A percentile compares a stretch with the other conserved stretches of the same genome.
phyloP scores from a whole-genome alignment of 92 coral and sea anemone species.

The Muricea muricata region DNA sequence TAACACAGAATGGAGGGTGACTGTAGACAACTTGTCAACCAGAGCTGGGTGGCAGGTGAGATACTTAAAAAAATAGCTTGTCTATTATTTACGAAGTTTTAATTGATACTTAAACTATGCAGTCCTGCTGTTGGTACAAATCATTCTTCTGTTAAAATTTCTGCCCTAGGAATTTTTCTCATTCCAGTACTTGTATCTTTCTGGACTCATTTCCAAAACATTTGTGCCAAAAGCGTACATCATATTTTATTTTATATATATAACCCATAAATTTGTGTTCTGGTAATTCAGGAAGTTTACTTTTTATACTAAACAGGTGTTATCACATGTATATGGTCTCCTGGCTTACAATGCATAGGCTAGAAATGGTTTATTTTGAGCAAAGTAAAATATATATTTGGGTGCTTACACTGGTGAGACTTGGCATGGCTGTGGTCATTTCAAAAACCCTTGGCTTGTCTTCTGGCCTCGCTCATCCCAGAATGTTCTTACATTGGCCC shows the following conservation, averaged over 20 bases:
- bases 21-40: slow-evolving; percentile 90
- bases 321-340: neutral
- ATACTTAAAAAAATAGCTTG: neutral
- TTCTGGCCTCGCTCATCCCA: neutral
- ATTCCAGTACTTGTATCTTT: too few relatives aligned
- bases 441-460: neutral
- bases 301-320: slow-evolving; percentile 29
- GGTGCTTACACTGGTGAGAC: slow-evolving; percentile 5
- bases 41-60: slow-evolving; percentile 99
- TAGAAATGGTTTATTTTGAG: slow-evolving; percentile 30
- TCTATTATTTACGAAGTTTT: too few relatives aligned
- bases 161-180: too few relatives aligned
- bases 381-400: slow-evolving; percentile 17
- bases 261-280: too few relatives aligned
- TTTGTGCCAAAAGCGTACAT: too few relatives aligned
- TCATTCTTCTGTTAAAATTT: too few relatives aligned
- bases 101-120: too few relatives aligned
- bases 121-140: too few relatives aligned
- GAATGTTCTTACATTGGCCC: neutral
- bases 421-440: neutral
- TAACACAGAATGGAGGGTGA: slow-evolving; percentile 87
- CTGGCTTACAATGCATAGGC: slow-evolving; percentile 12
- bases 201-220: too few relatives aligned
- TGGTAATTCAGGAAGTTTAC: slow-evolving; percentile 35
- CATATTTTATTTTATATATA: too few relatives aligned